phyloP scores from a whole-genome alignment of 2,888 invertebrate genomes.

The Drepanosiphum platanoidis region DNA sequence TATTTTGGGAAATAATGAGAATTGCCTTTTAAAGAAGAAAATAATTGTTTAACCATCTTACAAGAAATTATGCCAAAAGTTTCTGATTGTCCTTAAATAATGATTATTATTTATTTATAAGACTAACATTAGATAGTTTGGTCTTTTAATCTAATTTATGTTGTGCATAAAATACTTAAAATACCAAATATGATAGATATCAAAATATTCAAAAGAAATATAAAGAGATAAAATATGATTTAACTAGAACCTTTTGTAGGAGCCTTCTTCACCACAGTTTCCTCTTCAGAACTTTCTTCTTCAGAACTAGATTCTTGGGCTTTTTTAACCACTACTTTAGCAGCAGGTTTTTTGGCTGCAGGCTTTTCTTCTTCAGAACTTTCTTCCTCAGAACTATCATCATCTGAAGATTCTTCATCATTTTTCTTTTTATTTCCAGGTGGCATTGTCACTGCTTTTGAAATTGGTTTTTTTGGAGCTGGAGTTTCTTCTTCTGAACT shows the following conservation, averaged over 20 bases:
- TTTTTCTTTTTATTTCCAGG: slow-evolving; percentile 68
- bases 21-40: too few species aligned
- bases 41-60: too few species aligned
- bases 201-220: too few species aligned
- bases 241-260: slow-evolving; percentile 50
- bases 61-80: too few species aligned
- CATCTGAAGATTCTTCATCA: slow-evolving; percentile 69
- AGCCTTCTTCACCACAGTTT: slow-evolving; percentile 63
- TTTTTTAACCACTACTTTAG: slow-evolving; percentile 35
- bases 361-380: slow-evolving; percentile 63
- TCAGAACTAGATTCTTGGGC: slow-evolving; percentile 62
- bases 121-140: too few species aligned
- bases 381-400: slow-evolving; percentile 70
- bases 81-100: too few species aligned
- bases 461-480: slow-evolving; percentile 63
- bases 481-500: slow-evolving; percentile 66
- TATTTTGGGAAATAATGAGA: too few species aligned
- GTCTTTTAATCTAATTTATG: too few species aligned
- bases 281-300: slow-evolving; percentile 63
- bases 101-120: too few species aligned
- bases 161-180: too few species aligned
- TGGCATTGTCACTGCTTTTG: slow-evolving; percentile 65
- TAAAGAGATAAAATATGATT: too few species aligned
- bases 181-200: too few species aligned
- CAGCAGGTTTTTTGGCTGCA: slow-evolving; percentile 35